Evolutionary conservation across 2,888 invertebrate species (phyloP), one percentile per base, ranked within the genome.

Genomic region (Cecidostiba fungosa): DNA sequence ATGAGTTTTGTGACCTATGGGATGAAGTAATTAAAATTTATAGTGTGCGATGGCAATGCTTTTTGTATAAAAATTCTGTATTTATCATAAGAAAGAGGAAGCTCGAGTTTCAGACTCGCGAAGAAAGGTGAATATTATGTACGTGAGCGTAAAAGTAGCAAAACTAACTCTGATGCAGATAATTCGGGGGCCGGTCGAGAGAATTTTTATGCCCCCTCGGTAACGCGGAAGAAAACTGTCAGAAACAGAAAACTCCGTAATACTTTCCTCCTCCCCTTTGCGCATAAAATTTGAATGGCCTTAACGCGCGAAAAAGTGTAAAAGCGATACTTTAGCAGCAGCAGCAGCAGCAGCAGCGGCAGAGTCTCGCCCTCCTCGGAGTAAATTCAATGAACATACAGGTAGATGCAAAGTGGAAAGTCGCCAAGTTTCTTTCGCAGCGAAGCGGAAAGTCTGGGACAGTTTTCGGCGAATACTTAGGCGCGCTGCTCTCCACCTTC

Each of bases 401-500:
- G 50, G 74, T 39, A 39, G 73, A 74, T 77, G 86, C 80, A 84
- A 84, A 86, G 80, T 73, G 78, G 77, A 78, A 85, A 84, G 82
- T 84, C 72, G 23, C 81, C 47, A 81, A 86, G 81, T 86, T 84
- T 78, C 76, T 77, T 80, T 79, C 62, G 59, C 77, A 80, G 54
- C 39, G 50, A 70, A 50, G 77, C 74, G 82, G 54, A 82, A 76
- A 83, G 81, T 66, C 77, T 23, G n/a, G 23, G 79, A 69, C 83
- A 84, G 81, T 85, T 87, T 86, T 54, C 72, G 59, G 80, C 62
- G 69, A 85, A 84, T 86, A 86, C 86, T 82, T 87, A 86, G 86
- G 72, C 39, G 43, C 23, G 2, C 26, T 14, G 10, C 54, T 16
- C 16, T 54, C 81, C 76, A 69, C 66, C 50, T 73, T 81, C 78